These are phyloP conservation scores for Suillia variegata DNA, from an alignment of 2,888 invertebrate genomes.

Conservation along the genomic window DNA sequence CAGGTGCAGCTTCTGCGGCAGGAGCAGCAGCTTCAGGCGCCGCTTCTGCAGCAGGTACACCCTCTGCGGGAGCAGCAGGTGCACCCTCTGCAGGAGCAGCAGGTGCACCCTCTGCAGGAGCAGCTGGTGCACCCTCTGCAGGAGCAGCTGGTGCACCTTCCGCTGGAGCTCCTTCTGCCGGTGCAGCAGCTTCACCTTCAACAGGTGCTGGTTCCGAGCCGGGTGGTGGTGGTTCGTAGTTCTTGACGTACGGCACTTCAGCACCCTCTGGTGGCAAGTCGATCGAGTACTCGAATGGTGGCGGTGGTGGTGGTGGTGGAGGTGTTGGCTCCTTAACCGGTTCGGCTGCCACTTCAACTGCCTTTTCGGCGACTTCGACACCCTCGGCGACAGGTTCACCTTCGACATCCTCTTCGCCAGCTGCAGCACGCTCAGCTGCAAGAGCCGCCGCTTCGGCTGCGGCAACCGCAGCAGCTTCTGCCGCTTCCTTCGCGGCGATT, in stretches of 20 bases:
- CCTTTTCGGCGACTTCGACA: conserved; percentile 44
- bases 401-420: conserved; percentile 40
- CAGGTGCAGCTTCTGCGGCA: conserved; percentile 36
- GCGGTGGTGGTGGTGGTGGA: conserved; percentile 61
- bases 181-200: conserved; percentile 44
- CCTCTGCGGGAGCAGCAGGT: conserved; percentile 38
- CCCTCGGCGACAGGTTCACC: conserved; percentile 35
- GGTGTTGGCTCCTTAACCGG: conserved; percentile 54
- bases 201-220: conserved; percentile 48
- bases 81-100: conserved; percentile 48
- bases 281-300: conserved; percentile 61
- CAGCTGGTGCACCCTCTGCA: conserved; percentile 44
- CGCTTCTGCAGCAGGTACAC: conserved; percentile 43
- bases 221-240: conserved; percentile 60
- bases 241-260: conserved; percentile 61
- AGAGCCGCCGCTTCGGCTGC: conserved; percentile 44
- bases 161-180: conserved; percentile 40
- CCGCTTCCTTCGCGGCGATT: conserved; percentile 56
- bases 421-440: conserved; percentile 37
- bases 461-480: conserved; percentile 47
- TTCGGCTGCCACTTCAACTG: conserved; percentile 45
- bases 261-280: conserved; percentile 62
- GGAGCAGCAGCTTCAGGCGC: conserved; percentile 36
- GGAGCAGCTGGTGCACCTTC: conserved; percentile 43
- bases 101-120: conserved; percentile 38